A percentile compares a stretch with the other conserved stretches of the same genome.
These are phyloP conservation scores for Anniella stebbinsi DNA, from an alignment of 2,797 vertebrate species.

Conservation along the genomic window DNA sequence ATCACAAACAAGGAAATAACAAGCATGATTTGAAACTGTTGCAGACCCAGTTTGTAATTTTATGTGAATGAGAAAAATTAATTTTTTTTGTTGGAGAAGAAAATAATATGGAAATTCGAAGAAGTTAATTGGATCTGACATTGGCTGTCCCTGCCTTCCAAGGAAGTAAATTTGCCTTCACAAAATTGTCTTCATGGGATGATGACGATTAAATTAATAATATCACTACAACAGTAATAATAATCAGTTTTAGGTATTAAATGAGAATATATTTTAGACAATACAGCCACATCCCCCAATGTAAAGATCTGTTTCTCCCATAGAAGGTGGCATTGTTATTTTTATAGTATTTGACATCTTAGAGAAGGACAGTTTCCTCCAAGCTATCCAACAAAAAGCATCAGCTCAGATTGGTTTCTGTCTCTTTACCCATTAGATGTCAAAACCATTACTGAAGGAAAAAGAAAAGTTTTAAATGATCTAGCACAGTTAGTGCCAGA, in stretches of 20 bases:
- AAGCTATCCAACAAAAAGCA: conserved; percentile 14
- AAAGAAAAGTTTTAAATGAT: neutral
- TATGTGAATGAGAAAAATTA: accelerated
- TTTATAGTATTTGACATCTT: conserved; percentile 22
- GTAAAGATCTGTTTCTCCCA: conserved; percentile 32
- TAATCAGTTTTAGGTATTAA: neutral
- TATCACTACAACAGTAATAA: neutral
- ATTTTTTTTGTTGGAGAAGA: neutral
- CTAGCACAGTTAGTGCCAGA: neutral
- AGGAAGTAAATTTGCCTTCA: neutral
- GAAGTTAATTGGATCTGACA: conserved; percentile 11
- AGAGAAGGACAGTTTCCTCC: conserved; percentile 26
- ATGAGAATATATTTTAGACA: conserved; percentile 7
- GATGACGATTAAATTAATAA: no score
- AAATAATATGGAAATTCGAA: neutral
- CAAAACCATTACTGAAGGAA: conserved; percentile 30
- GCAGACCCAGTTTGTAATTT: neutral
- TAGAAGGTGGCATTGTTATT: conserved; percentile 12
- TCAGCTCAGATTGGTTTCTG: neutral
- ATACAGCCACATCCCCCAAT: conserved; percentile 21
- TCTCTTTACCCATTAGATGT: neutral
- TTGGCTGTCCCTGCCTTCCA: neutral
- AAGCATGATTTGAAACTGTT: neutral
- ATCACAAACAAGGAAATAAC: neutral
- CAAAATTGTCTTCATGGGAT: neutral